Conservation (phyloP, 2,113 vertebrate genomes). For the Atherinomorus stipes region DNA sequence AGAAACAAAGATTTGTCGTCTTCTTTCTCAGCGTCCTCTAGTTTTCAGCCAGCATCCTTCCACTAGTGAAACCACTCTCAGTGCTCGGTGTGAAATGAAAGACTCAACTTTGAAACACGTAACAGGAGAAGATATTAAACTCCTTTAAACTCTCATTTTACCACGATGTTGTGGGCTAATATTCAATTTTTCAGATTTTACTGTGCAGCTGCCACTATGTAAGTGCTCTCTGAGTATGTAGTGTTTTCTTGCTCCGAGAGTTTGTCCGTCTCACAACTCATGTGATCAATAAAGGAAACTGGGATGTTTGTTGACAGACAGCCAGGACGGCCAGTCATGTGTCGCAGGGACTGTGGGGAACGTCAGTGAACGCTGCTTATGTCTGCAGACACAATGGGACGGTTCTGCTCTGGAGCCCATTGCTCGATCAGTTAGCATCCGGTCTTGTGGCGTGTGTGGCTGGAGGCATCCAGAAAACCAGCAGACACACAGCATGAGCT, state of each 20-base stretch:
- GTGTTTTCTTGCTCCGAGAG: conserved; percentile 18
- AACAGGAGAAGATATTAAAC: not conserved
- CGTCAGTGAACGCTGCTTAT: conserved; percentile 21
- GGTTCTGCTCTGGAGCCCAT: conserved; percentile 38
- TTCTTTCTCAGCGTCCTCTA: not conserved
- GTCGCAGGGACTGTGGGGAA: conserved; percentile 23
- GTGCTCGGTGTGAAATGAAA: not conserved
- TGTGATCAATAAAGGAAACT: conserved; percentile 68
- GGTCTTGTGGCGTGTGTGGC: conserved; percentile 35
- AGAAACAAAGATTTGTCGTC: not conserved
- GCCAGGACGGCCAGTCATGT: conserved; percentile 52
- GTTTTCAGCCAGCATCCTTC: not conserved
- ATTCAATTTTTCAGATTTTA: not conserved
- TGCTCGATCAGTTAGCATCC: conserved; percentile 34
- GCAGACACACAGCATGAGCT: conserved; percentile 68
- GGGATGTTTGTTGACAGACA: conserved; percentile 62
- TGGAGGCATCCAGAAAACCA: conserved; percentile 47
- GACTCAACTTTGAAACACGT: not conserved
- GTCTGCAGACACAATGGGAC: conserved; percentile 67
- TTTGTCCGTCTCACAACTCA: conserved; percentile 44
- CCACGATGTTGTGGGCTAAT: not conserved
- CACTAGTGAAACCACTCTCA: not conserved
- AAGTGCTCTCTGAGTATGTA: conserved; percentile 39
- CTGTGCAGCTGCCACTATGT: conserved; percentile 2
- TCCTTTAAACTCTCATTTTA: not conserved